Evolutionary conservation across 2,888 invertebrate species (phyloP), one percentile per base, ranked within the genome.

Genomic region (Pammene aurita): DNA sequence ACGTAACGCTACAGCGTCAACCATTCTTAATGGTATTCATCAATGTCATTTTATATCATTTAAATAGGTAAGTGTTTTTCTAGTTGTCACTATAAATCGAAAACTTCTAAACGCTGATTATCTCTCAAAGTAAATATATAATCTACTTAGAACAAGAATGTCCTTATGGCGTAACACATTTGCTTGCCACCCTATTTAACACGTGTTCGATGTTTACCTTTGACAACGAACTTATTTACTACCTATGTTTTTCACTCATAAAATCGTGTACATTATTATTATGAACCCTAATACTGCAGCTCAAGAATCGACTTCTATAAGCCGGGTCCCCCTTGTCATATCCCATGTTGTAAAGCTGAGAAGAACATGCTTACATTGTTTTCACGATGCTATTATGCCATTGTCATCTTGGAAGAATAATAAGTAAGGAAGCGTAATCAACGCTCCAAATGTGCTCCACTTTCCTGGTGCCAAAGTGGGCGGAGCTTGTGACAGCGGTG

Each of bases 331-430:
- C 34, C 34, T 26, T n/a, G 4, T 26, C 38, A 6, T 18, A 7
- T 38, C 50, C 38, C 50, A 44, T 46, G 42, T 10, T 18, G 38
- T 38, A 57, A 50, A 46, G 57, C 11, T 57, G 14, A 18, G 60
- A 35, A 18, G 42, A 42, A 72, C 72, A 58, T 70, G 58, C 56
- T 55, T 60, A 63, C 42, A 72, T 72, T 73, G 72, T 73, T 72
- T 72, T 56, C 26, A 56, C 61, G 52, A 54, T 52, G 56, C 57
- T 65, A 44, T 66, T 46, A 63, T 63, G 56, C 42, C 56, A 42
- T 63, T 38, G 63, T n/a, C n/a, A n/a, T n/a, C n/a, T n/a, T n/a
- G n/a, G n/a, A n/a, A n/a, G n/a, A n/a, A n/a, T n/a, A n/a, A n/a
- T n/a, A n/a, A n/a, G n/a, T n/a, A n/a, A n/a, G n/a, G n/a, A n/a